Conservation (phyloP, 1,140 invertebrate species). For the Tribolium castaneum region DNA sequence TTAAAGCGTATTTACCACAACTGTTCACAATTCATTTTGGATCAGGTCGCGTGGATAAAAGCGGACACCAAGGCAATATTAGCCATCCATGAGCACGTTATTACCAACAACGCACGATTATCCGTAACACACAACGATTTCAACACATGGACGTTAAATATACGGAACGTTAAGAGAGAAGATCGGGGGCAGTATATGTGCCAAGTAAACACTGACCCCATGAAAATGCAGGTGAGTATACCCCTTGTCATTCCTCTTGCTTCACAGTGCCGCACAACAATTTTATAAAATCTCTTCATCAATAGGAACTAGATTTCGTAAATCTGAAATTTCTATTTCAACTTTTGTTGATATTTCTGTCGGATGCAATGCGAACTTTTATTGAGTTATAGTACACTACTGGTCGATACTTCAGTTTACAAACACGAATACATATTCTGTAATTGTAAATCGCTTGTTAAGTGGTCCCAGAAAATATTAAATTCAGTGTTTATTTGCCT, state of each 20-base stretch:
- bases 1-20: conserved; percentile 30
- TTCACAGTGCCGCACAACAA: background rate
- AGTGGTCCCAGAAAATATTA: background rate
- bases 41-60: conserved; percentile 92
- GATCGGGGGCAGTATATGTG: conserved; percentile 92
- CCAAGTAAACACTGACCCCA: conserved; percentile 93
- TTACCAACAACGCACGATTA: conserved; percentile 88
- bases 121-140: conserved; percentile 88
- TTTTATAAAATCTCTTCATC: background rate
- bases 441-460: too few relatives aligned
- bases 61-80: conserved; percentile 91
- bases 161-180: conserved; percentile 81
- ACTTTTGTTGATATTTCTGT: background rate
- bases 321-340: background rate
- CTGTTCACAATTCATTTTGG: conserved; percentile 54
- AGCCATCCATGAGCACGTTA: conserved; percentile 92
- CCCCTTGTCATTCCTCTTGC: background rate
- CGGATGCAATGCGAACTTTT: background rate
- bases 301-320: background rate
- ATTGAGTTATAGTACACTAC: background rate
- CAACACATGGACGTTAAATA: conserved; percentile 89
- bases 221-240: conserved; percentile 85
- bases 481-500: too few relatives aligned
- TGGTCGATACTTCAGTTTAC: background rate
- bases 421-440: background rate